These are phyloP conservation scores for Eptatretus burgeri DNA, from an alignment of 2,113 vertebrate genomes.

Conservation along the genomic window DNA sequence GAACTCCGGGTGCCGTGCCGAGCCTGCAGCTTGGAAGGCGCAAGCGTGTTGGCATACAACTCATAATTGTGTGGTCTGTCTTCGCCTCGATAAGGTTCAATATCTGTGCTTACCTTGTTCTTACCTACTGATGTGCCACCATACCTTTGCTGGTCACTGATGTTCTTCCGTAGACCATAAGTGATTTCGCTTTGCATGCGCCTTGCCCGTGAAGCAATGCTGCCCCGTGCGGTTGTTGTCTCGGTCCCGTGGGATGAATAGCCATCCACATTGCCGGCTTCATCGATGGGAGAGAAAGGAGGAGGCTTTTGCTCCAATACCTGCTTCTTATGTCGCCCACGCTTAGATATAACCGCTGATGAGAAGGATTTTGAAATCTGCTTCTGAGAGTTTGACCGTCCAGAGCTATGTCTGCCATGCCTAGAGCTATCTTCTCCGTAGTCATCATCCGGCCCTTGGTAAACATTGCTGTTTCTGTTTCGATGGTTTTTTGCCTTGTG, in stretches of 20 bases:
- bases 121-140: slow-evolving; percentile 29
- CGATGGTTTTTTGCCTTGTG: slow-evolving; percentile 39
- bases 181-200: slow-evolving; percentile 63
- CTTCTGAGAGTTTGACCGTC: slow-evolving; percentile 31
- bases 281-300: slow-evolving; percentile 92
- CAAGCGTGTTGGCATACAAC: neutral
- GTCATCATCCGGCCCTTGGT: slow-evolving; percentile 34
- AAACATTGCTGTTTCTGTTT: slow-evolving; percentile 20
- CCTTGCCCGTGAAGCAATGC: slow-evolving; percentile 46
- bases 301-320: slow-evolving; percentile 94
- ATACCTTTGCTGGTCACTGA: slow-evolving; percentile 77
- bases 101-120: slow-evolving; percentile 47
- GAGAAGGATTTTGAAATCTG: slow-evolving; percentile 55
- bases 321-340: slow-evolving; percentile 89
- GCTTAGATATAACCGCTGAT: slow-evolving; percentile 31
- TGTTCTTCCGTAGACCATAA: slow-evolving; percentile 58
- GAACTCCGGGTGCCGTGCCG: neutral
- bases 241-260: slow-evolving; percentile 60
- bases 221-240: slow-evolving; percentile 27
- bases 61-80: slow-evolving; percentile 21
- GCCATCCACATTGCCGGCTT: slow-evolving; percentile 79
- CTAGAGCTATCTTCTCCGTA: slow-evolving; percentile 41
- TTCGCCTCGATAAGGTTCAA: slow-evolving; percentile 38
- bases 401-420: slow-evolving; percentile 32
- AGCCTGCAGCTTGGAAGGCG: neutral